Evolutionary conservation across 1,140 invertebrate genomes (phyloP).

Genomic region (Colletes gigas): DNA sequence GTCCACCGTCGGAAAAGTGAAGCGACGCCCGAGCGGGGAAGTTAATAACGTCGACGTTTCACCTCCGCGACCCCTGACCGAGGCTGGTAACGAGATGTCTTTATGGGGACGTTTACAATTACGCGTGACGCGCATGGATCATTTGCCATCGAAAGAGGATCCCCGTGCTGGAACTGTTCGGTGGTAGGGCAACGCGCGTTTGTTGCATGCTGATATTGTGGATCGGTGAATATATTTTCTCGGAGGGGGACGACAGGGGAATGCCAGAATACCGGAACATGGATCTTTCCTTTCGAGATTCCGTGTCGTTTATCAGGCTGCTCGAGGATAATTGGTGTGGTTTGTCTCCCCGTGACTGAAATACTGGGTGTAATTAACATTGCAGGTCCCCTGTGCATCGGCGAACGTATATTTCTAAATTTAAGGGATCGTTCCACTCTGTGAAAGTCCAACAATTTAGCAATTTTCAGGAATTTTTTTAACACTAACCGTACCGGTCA

Average conservation of each 20-base stretch:
- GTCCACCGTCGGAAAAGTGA: slow-evolving; percentile 9
- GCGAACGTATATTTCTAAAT: no score
- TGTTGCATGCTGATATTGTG: slow-evolving; percentile 8
- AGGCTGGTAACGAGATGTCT: slow-evolving; percentile 36
- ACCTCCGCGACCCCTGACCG: neutral
- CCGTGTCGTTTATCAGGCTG: neutral
- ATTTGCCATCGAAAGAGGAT: slow-evolving; percentile 37
- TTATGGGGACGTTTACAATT: slow-evolving; percentile 48
- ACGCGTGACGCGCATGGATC: slow-evolving; percentile 38
- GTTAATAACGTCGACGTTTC: slow-evolving; percentile 49
- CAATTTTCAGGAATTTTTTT: no score
- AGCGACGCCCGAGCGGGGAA: slow-evolving; percentile 8
- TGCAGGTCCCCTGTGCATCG: neutral
- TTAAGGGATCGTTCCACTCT: no score
- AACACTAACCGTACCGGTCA: no score
- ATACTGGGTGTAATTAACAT: neutral
- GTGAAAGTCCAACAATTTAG: no score
- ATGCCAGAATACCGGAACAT: neutral
- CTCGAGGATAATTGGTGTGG: slow-evolving; percentile 1
- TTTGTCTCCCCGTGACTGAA: neutral
- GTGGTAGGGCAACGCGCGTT: neutral
- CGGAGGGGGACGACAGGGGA: neutral
- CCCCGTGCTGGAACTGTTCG: slow-evolving; percentile 7
- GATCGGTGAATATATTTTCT: slow-evolving; percentile 24
- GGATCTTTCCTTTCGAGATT: neutral